phyloP scores from a whole-genome alignment of 2,113 vertebrate species.

The Brachirus orientalis region DNA sequence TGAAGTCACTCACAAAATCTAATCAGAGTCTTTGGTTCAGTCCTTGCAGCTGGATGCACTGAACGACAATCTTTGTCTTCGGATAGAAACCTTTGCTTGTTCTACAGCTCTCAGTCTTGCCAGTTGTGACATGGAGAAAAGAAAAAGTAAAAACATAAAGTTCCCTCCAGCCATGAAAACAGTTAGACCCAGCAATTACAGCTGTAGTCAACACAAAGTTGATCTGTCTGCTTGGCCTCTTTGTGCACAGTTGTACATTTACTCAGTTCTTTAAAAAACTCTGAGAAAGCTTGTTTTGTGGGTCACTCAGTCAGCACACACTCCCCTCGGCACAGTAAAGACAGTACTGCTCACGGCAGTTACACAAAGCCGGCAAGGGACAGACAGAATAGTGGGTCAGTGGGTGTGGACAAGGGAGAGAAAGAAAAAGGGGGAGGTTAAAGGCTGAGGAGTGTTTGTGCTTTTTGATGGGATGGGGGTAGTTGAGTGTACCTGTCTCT shows the following conservation, averaged over 20 bases:
- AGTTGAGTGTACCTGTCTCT: conserved; percentile 65
- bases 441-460: conserved; percentile 37
- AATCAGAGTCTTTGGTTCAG: conserved; percentile 25
- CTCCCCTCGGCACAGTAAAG: conserved; percentile 37
- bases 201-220: not conserved
- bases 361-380: conserved; percentile 59
- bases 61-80: conserved; percentile 2
- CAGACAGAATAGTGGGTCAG: conserved; percentile 38
- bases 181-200: not conserved
- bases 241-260: conserved; percentile 18
- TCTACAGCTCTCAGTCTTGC: not conserved
- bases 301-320: conserved; percentile 60
- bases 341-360: conserved; percentile 50
- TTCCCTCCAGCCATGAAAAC: conserved; percentile 6
- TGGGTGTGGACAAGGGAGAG: conserved; percentile 27
- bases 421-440: not conserved
- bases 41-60: conserved; percentile 30
- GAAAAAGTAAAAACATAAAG: conserved; percentile 7
- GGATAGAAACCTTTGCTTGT: not conserved
- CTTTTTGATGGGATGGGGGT: conserved; percentile 48
- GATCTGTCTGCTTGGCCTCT: not conserved
- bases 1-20: conserved; percentile 12
- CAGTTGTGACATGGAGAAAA: conserved; percentile 16
- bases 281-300: conserved; percentile 50
- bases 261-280: conserved; percentile 24